phyloP scores from a whole-genome alignment of 2,113 vertebrate genomes.

The Theristicus caerulescens region DNA sequence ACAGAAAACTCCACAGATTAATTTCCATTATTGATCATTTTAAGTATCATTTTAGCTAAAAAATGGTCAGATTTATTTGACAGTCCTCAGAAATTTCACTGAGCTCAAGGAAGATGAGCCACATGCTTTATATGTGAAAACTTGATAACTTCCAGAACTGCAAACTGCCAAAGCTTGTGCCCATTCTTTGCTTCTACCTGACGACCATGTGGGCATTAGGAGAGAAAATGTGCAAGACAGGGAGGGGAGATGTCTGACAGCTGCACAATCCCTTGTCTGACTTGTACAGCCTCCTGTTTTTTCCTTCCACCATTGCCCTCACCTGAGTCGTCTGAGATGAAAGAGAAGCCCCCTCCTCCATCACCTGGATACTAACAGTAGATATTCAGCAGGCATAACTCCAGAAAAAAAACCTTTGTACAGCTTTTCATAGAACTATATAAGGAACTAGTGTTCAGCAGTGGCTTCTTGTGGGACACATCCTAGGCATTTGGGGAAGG shows the following conservation, averaged over 20 bases:
- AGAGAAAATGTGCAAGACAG: not conserved
- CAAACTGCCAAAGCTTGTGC: accelerated
- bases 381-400: not conserved
- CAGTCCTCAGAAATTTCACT: accelerated
- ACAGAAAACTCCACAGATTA: not conserved
- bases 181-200: accelerated
- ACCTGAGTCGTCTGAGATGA: accelerated
- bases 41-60: not conserved
- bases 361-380: accelerated
- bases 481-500: not conserved
- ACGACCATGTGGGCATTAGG: accelerated
- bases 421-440: accelerated
- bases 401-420: accelerated
- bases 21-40: not conserved
- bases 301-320: too few species aligned
- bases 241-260: not conserved
- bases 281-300: accelerated
- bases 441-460: not conserved
- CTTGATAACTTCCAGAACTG: not conserved
- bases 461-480: not conserved
- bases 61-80: accelerated
- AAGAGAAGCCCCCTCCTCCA: not conserved
- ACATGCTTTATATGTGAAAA: accelerated
- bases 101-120: not conserved
- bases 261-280: not conserved